Evolutionary conservation across 92 coral and sea anemone genomes (phyloP).

Genomic region (Nematostella vectensis): DNA sequence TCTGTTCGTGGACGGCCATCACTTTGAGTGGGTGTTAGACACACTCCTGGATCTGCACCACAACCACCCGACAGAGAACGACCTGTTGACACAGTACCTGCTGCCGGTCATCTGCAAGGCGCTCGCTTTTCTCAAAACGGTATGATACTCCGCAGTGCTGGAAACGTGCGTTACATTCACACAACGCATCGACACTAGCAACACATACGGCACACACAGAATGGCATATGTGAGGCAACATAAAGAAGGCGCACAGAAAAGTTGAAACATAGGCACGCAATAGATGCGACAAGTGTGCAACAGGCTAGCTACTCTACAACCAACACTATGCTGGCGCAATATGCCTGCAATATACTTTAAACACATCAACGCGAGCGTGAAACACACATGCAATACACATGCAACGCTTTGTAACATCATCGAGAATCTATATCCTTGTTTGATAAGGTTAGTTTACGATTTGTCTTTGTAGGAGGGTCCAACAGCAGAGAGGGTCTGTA

Average conservation of each 20-base stretch:
- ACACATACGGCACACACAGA: neutral
- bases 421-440: too few species aligned
- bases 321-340: too few species aligned
- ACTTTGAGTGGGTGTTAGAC: slow-evolving; percentile 84
- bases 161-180: neutral
- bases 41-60: slow-evolving; percentile 82
- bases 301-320: too few species aligned
- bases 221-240: neutral
- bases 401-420: too few species aligned
- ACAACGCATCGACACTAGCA: neutral
- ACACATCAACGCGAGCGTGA: too few species aligned
- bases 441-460: too few species aligned
- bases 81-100: slow-evolving; percentile 74
- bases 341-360: too few species aligned
- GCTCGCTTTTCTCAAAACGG: slow-evolving; percentile 81
- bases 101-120: slow-evolving; percentile 90
- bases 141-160: slow-evolving; percentile 34
- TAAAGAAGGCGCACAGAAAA: neutral
- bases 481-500: slow-evolving; percentile 83
- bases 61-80: slow-evolving; percentile 87
- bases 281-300: too few species aligned
- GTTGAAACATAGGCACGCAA: too few species aligned
- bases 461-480: slow-evolving; percentile 62
- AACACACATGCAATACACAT: too few species aligned
- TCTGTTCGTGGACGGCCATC: slow-evolving; percentile 78